Evolutionary conservation across 2,888 invertebrate species (phyloP).

Genomic region (Nomada fucata): DNA sequence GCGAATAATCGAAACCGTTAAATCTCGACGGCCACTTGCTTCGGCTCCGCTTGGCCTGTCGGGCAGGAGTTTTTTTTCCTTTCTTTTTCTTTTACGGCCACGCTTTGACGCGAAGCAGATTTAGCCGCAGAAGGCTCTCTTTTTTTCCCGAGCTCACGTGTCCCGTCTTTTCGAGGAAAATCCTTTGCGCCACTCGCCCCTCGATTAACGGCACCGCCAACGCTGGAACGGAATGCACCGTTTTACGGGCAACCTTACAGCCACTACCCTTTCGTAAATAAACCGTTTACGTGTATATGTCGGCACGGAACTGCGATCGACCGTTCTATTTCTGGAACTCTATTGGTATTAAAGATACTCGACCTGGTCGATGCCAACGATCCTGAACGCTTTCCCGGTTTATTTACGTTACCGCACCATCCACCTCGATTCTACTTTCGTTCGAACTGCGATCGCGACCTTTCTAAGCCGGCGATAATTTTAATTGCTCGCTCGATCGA

Average conservation of each 20-base stretch:
- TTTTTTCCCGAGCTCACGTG: conserved; percentile 3
- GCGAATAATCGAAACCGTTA: conserved; percentile 47
- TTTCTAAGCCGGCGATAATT: background rate
- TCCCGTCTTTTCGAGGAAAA: background rate
- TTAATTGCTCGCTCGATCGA: background rate
- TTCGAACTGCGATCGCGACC: background rate
- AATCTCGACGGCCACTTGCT: conserved; percentile 48
- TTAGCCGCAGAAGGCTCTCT: background rate
- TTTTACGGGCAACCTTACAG: conserved; percentile 32
- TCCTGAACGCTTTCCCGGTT: conserved; percentile 25
- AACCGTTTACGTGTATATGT: conserved; percentile 51
- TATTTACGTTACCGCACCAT: conserved; percentile 60
- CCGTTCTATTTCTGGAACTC: conserved; percentile 55
- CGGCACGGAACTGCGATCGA: conserved; percentile 50
- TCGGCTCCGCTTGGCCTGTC: conserved; percentile 47
- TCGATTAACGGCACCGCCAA: conserved; percentile 4
- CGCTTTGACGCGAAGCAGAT: conserved; percentile 50
- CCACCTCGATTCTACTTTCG: conserved; percentile 49
- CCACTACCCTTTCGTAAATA: conserved; percentile 55
- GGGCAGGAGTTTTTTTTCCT: background rate
- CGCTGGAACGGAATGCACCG: background rate
- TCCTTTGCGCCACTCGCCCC: background rate
- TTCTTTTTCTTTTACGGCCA: conserved; percentile 30
- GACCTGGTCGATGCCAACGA: conserved; percentile 36
- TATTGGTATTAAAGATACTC: conserved; percentile 54